Base-by-base conservation (phyloP, 2,888 invertebrate genomes). In the Exephanes ischioxanthus region DNA sequence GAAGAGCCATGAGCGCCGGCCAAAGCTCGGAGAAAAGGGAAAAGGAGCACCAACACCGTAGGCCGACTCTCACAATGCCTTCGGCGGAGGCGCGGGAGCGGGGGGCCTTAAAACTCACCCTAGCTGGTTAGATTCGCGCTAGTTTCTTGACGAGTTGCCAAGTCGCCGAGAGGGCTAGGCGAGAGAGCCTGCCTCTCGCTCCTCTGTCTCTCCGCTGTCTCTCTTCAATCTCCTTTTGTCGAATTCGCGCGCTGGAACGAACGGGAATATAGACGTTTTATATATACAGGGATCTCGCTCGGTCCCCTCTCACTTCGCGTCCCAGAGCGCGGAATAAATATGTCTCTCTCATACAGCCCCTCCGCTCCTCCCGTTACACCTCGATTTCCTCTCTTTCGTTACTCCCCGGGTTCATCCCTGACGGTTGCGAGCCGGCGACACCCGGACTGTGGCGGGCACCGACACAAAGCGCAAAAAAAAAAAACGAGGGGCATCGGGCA, bases 91-190 rank as follows among this genome's bases (percentile, higher is more conserved):
- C 9, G 55, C 9, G 55, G 22, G 53, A 58, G 76, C 48, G n/a
- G 51, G 22, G 37, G 63, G 83, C 83, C 80, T 86, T 83, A 80
- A 85, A 86, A 86, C 55, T 76, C 75, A 37, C 66, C 73, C 82
- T 80, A 80, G 82, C 84, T 88, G 83, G 92, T 93, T 93, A 93
- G 93, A 92, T 92, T 93, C 92, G 91, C 92, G 92, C 91, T 90
- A 92, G 92, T 91, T 92, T 93, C 93, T 94, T 94, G 94, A 93
- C 93, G 93, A 91, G 92, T 92, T 93, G 94, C 94, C 94, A 94
- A 93, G 92, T 93, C 91, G 90, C 91, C 90, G 89, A 90, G 91
- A 89, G 90, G 87, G 89, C 81, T 86, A 73, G 87, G 88, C 84
- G 87, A 86, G 88, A 89, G 87, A 86, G 83, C 89, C 89, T 90